phyloP scores from a whole-genome alignment of 2,888 invertebrate species.

The Eilema sororculum region DNA sequence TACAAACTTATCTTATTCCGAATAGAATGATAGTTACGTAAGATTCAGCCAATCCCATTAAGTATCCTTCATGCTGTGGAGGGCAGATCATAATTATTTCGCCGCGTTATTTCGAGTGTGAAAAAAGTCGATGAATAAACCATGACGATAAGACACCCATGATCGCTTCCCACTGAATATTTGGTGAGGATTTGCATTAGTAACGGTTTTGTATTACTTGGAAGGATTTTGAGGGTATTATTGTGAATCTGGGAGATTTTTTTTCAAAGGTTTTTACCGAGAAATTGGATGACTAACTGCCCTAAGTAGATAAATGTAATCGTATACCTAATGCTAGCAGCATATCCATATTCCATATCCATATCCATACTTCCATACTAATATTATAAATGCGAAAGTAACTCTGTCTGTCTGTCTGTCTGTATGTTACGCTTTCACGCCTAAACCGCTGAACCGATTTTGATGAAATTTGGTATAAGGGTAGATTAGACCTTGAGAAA shows the following conservation, averaged over 20 bases:
- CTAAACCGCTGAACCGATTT: too few relatives aligned
- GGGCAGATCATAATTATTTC: constrained; percentile 61
- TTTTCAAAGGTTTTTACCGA: not conserved
- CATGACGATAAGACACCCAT: constrained; percentile 17
- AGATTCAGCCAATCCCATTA: constrained; percentile 59
- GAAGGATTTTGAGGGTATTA: constrained; percentile 14
- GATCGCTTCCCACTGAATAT: constrained; percentile 24
- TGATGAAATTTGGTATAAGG: too few relatives aligned
- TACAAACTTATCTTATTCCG: not conserved
- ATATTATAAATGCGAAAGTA: too few relatives aligned
- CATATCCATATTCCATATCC: too few relatives aligned
- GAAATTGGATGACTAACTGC: not conserved
- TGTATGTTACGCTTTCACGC: too few relatives aligned
- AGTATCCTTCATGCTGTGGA: constrained; percentile 50
- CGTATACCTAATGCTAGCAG: not conserved
- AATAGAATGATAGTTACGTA: constrained; percentile 44
- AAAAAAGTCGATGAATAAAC: constrained; percentile 21
- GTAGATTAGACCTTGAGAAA: too few relatives aligned
- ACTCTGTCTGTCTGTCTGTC: too few relatives aligned
- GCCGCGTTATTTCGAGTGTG: constrained; percentile 35
- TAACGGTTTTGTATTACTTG: constrained; percentile 16
- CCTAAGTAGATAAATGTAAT: not conserved
- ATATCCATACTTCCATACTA: too few relatives aligned
- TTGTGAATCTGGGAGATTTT: not conserved
- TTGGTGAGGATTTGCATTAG: constrained; percentile 24